Conservation (phyloP, 2,888 invertebrate species). For the Dusona sp. region DNA sequence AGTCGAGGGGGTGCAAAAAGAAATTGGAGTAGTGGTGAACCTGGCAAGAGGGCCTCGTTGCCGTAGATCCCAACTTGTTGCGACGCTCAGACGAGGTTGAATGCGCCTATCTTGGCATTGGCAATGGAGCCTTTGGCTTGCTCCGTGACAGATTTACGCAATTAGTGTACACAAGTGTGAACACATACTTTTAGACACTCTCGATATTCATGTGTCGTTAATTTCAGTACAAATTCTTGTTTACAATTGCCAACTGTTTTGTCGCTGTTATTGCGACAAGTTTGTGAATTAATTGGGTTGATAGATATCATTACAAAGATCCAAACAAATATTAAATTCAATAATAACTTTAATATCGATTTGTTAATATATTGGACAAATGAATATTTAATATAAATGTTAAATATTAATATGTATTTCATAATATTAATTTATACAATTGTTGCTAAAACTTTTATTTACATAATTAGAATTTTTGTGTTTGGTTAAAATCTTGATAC, state of each 20-base stretch:
- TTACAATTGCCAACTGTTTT: slow-evolving; percentile 26
- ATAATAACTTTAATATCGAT: no score
- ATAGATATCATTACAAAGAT: background rate
- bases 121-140: slow-evolving; percentile 61
- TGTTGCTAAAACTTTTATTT: no score
- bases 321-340: background rate
- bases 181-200: background rate
- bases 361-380: no score
- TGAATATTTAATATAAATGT: no score
- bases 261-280: slow-evolving; percentile 12
- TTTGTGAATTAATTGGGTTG: background rate
- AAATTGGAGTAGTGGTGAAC: slow-evolving; percentile 14
- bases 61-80: slow-evolving; percentile 63
- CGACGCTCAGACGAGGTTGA: slow-evolving; percentile 50
- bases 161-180: slow-evolving; percentile 42
- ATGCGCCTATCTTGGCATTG: slow-evolving; percentile 61
- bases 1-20: background rate
- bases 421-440: no score
- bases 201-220: slow-evolving; percentile 24
- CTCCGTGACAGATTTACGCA: slow-evolving; percentile 50
- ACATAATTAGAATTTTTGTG: no score
- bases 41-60: slow-evolving; percentile 54
- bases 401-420: no score
- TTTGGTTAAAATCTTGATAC: no score
- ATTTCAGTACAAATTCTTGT: slow-evolving; percentile 23